Evolutionary conservation across 2,888 invertebrate species (phyloP).

Genomic region (Omphaloscelis lunosa): DNA sequence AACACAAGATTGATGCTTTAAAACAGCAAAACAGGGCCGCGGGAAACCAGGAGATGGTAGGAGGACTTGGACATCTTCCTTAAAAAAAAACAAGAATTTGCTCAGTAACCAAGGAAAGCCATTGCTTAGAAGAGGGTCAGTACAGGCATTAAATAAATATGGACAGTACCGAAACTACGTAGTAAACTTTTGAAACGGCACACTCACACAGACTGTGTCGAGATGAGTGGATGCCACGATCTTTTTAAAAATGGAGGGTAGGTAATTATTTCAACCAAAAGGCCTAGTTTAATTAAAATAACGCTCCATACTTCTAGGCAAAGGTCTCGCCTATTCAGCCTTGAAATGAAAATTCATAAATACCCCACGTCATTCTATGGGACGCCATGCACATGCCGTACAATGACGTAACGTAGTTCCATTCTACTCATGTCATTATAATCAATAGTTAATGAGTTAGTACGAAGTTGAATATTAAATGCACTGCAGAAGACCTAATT

Average conservation of each 20-base stretch:
- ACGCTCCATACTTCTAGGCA: not conserved
- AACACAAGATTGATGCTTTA: no score
- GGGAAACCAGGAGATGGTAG: no score
- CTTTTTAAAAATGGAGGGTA: no score
- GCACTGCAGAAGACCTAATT: slow-evolving; percentile 38
- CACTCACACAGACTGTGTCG: no score
- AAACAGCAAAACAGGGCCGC: no score
- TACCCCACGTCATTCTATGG: slow-evolving; percentile 27
- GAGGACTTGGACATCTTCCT: no score
- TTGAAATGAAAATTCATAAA: slow-evolving; percentile 20
- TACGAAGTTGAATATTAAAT: slow-evolving; percentile 47
- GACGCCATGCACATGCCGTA: slow-evolving; percentile 18
- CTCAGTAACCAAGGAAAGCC: not conserved
- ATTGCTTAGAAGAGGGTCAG: not conserved
- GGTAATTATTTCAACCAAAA: no score
- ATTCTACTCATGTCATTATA: slow-evolving; percentile 35
- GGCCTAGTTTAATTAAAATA: not conserved
- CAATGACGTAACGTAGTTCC: slow-evolving; percentile 32
- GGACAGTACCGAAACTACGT: no score
- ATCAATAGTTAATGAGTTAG: slow-evolving; percentile 42
- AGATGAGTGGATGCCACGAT: no score
- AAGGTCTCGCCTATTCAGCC: slow-evolving; percentile 8
- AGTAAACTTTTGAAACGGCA: no score
- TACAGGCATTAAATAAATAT: not conserved
- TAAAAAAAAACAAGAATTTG: no score